Conservation (phyloP, 2,113 vertebrate species). For the Siphamia tubifer region DNA sequence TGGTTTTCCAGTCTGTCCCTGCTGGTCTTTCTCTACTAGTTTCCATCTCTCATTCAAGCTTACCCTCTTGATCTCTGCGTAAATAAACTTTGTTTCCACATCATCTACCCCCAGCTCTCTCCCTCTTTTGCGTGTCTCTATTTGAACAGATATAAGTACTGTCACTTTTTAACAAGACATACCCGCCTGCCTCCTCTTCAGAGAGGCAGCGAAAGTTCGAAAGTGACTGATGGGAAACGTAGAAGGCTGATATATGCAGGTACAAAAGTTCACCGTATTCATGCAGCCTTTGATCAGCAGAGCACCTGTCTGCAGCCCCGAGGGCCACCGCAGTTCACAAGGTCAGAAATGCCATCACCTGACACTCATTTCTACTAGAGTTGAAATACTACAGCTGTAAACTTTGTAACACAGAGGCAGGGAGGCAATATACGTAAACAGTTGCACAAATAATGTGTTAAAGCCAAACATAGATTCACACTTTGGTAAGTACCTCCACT, state of each 20-base stretch:
- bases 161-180: conserved; percentile 44
- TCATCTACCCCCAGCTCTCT: neutral
- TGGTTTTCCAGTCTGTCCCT: neutral
- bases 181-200: conserved; percentile 3
- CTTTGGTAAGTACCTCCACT: too few relatives aligned
- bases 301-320: conserved; percentile 32
- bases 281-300: conserved; percentile 55
- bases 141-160: conserved; percentile 54
- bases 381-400: conserved; percentile 24
- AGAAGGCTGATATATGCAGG: conserved; percentile 41
- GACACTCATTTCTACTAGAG: conserved; percentile 36
- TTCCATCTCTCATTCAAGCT: conserved; percentile 6
- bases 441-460: conserved; percentile 1
- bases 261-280: conserved; percentile 45
- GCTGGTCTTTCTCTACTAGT: conserved; percentile 12
- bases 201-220: conserved; percentile 25
- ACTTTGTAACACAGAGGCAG: conserved; percentile 6
- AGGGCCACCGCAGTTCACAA: conserved; percentile 43
- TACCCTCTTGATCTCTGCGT: conserved; percentile 7
- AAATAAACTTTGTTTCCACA: conserved; percentile 40
- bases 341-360: conserved; percentile 45
- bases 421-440: neutral
- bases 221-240: conserved; percentile 16
- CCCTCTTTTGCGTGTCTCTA: conserved; percentile 1
- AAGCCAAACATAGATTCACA: conserved; percentile 1